These are phyloP conservation scores for Nicator chloris DNA, from an alignment of 2,113 vertebrate species.

Conservation along the genomic window DNA sequence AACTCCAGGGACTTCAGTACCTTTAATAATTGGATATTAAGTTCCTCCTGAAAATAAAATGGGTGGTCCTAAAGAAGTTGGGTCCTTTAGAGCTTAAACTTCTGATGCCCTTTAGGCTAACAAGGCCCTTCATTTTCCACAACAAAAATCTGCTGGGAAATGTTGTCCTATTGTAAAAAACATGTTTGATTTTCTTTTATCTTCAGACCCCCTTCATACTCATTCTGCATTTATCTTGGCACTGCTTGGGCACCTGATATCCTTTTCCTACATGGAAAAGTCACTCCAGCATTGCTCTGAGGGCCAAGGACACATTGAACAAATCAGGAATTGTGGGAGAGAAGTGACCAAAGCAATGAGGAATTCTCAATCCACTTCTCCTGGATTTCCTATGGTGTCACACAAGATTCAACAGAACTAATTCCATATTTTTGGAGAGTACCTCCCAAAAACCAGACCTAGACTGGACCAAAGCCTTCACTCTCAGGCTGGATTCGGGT, in stretches of 20 bases:
- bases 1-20: background rate
- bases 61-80: background rate
- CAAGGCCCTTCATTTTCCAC: background rate
- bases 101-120: background rate
- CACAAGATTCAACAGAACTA: background rate
- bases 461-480: background rate
- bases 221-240: background rate
- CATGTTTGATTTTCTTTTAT: background rate
- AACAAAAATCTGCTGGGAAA: background rate
- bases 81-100: background rate
- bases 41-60: background rate
- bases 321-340: background rate
- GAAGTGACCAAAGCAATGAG: background rate
- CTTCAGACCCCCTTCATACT: background rate
- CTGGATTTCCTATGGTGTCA: background rate
- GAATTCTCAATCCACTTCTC: background rate
- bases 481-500: background rate
- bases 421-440: background rate
- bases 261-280: background rate
- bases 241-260: background rate
- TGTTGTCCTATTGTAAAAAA: background rate
- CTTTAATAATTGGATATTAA: background rate
- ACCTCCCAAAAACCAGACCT: background rate
- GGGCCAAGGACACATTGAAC: background rate
- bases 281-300: background rate